These are phyloP conservation scores for human DNA, from an alignment of 2,113 vertebrate genomes.

Conservation along the genomic window DNA sequence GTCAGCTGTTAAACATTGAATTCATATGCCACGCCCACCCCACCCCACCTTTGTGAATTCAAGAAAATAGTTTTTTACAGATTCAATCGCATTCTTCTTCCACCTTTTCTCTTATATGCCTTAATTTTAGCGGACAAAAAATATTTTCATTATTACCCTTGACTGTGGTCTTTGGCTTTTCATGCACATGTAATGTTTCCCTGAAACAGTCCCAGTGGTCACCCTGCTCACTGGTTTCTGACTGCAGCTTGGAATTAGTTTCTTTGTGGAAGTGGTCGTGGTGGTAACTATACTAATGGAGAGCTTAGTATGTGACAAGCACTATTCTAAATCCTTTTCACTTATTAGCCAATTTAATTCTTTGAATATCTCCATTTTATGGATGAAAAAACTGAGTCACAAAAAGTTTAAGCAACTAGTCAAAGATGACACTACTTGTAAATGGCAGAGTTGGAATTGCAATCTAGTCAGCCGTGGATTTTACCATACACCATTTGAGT, in stretches of 20 bases:
- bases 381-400: not conserved
- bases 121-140: constrained; percentile 1
- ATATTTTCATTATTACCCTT: not conserved
- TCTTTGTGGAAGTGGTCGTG: not conserved
- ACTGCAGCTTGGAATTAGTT: not conserved
- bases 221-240: not conserved
- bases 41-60: not conserved
- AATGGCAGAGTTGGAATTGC: not conserved
- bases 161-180: not conserved
- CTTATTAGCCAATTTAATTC: not conserved
- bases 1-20: not conserved
- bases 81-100: not conserved
- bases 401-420: not conserved
- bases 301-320: not conserved
- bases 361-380: not conserved
- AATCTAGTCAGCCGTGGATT: not conserved
- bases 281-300: not conserved
- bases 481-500: not conserved
- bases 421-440: not conserved
- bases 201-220: not conserved
- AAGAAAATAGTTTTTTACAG: not conserved
- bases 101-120: not conserved
- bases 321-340: not conserved
- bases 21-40: not conserved
- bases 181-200: no score